A percentile compares a stretch with the other conserved stretches of the same genome.
Conservation (phyloP, 1,140 invertebrate species). For the Teleopsis dalmanni region DNA sequence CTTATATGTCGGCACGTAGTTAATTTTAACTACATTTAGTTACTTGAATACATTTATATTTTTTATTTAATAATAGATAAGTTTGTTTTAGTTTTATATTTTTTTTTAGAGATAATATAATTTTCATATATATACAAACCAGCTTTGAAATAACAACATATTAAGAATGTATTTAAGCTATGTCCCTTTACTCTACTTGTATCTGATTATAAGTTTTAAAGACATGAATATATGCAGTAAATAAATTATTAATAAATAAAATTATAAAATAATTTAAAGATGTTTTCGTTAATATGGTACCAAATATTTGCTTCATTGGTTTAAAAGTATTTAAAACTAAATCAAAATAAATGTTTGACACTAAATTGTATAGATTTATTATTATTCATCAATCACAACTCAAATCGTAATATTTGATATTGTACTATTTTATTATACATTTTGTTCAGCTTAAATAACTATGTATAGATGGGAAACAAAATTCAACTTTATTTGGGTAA, state of each 20-base stretch:
- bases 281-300: neutral
- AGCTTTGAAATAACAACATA: neutral
- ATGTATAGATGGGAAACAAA: neutral
- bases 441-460: neutral
- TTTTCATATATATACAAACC: neutral
- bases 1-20: too few relatives aligned
- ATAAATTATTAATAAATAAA: neutral
- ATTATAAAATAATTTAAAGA: neutral
- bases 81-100: neutral
- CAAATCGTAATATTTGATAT: neutral
- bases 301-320: neutral
- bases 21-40: too few relatives aligned
- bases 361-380: too few relatives aligned
- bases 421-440: neutral
- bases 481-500: slow-evolving; percentile 14
- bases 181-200: neutral
- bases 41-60: slow-evolving; percentile 1
- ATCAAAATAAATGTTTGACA: neutral
- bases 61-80: neutral
- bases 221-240: too few relatives aligned
- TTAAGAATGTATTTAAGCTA: neutral
- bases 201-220: neutral
- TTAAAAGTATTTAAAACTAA: neutral
- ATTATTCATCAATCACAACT: neutral
- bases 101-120: neutral